phyloP scores from a whole-genome alignment of 2,888 invertebrate genomes.

The Pollenia amentaria region DNA sequence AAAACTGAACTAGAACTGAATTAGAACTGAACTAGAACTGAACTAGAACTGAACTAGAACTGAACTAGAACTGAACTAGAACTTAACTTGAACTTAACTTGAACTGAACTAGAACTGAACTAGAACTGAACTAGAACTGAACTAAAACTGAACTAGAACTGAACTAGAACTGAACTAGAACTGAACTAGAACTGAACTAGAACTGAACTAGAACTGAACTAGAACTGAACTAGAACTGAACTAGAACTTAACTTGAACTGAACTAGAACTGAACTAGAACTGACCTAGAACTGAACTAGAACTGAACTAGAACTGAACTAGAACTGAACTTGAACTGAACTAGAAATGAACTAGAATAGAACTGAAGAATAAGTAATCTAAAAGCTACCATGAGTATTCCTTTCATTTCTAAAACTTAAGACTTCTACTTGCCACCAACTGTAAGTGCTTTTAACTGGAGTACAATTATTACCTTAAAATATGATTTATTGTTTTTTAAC shows the following conservation, averaged over 20 bases:
- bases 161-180: background rate
- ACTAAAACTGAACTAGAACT: background rate
- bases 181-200: background rate
- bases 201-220: slow-evolving; percentile 2
- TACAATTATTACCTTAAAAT: slow-evolving; percentile 5
- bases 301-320: background rate
- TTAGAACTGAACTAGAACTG: slow-evolving; percentile 1
- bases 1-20: slow-evolving; percentile 3
- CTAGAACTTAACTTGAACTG: background rate
- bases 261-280: slow-evolving; percentile 4
- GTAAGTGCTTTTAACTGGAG: background rate
- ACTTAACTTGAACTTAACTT: background rate
- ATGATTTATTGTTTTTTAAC: slow-evolving; percentile 60
- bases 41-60: slow-evolving; percentile 5
- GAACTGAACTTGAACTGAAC: background rate
- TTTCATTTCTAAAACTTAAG: no score
- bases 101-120: slow-evolving; percentile 1
- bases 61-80: background rate
- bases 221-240: background rate
- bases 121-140: slow-evolving; percentile 1
- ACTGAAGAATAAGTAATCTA: background rate
- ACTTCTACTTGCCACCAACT: background rate
- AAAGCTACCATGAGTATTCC: background rate
- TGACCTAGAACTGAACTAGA: background rate
- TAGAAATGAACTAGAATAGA: background rate